phyloP scores from a whole-genome alignment of 2,113 vertebrate genomes.

The Caranx melampygus region DNA sequence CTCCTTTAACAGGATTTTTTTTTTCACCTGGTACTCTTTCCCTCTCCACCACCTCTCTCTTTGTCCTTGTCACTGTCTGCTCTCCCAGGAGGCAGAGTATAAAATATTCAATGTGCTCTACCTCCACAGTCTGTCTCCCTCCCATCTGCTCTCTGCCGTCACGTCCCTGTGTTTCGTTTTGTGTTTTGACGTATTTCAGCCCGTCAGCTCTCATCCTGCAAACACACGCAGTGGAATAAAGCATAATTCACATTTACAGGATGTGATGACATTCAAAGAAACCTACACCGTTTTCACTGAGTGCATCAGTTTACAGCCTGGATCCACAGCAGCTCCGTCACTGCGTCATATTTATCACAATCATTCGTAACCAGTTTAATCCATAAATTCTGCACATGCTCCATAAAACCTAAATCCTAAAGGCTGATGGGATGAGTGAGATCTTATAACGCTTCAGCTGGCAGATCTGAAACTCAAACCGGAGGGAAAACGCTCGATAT shows the following conservation, averaged over 20 bases:
- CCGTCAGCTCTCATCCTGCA: not conserved
- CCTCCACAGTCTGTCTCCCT: conserved; percentile 16
- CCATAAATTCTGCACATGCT: no score
- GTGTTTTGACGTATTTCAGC: not conserved
- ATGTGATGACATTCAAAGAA: not conserved
- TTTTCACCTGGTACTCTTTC: not conserved
- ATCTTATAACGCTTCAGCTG: no score
- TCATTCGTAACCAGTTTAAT: no score
- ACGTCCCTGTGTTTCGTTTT: not conserved
- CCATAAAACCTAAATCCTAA: no score
- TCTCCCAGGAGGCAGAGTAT: conserved; percentile 28
- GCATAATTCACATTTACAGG: not conserved
- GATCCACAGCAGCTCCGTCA: no score
- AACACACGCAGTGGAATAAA: not conserved
- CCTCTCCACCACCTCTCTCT: not conserved
- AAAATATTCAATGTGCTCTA: conserved; percentile 57
- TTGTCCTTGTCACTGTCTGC: not conserved
- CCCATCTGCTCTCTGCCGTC: conserved; percentile 29
- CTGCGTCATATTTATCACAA: no score
- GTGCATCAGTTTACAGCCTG: no score
- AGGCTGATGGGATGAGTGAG: no score
- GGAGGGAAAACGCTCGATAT: no score
- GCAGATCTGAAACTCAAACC: no score
- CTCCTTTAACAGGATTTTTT: not conserved
- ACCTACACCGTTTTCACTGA: not conserved